phyloP scores from a whole-genome alignment of 2,888 invertebrate genomes.

The Cryptophagus acutangulus region DNA sequence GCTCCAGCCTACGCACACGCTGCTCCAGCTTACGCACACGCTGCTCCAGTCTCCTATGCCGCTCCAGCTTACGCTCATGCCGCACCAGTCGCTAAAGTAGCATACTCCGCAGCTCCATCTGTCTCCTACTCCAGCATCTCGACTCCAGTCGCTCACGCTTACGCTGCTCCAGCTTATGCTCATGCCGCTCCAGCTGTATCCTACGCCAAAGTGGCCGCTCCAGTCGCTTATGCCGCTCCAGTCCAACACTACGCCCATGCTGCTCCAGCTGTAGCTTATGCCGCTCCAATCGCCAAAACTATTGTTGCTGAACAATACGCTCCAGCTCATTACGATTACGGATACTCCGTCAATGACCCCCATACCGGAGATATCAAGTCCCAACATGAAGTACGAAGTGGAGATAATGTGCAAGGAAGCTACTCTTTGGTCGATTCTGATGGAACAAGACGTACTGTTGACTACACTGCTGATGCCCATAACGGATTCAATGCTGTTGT shows the following conservation, averaged over 20 bases:
- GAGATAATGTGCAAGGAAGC: conserved; percentile 51
- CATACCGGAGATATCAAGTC: conserved; percentile 52
- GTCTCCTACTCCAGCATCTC: conserved; percentile 23
- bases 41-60: conserved; percentile 24
- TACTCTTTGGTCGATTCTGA: conserved; percentile 53
- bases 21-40: conserved; percentile 18
- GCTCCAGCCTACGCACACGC: conserved; percentile 30
- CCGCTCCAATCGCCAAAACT: conserved; percentile 27
- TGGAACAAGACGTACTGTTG: conserved; percentile 51
- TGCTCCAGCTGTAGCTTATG: conserved; percentile 38
- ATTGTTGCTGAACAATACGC: conserved; percentile 30
- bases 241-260: too few species aligned
- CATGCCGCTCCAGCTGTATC: conserved; percentile 26
- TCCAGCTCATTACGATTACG: conserved; percentile 36
- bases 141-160: conserved; percentile 19
- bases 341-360: conserved; percentile 34
- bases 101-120: conserved; percentile 9
- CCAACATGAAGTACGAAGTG: conserved; percentile 52
- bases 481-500: conserved; percentile 54
- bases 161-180: conserved; percentile 36
- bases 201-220: conserved; percentile 23
- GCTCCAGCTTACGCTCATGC: conserved; percentile 33
- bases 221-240: conserved; percentile 21
- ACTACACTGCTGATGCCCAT: conserved; percentile 52
- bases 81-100: conserved; percentile 5